Evolutionary conservation across 92 coral and sea anemone species (phyloP), one percentile per base, ranked within the genome.

Genomic region (Bergia sp.): DNA sequence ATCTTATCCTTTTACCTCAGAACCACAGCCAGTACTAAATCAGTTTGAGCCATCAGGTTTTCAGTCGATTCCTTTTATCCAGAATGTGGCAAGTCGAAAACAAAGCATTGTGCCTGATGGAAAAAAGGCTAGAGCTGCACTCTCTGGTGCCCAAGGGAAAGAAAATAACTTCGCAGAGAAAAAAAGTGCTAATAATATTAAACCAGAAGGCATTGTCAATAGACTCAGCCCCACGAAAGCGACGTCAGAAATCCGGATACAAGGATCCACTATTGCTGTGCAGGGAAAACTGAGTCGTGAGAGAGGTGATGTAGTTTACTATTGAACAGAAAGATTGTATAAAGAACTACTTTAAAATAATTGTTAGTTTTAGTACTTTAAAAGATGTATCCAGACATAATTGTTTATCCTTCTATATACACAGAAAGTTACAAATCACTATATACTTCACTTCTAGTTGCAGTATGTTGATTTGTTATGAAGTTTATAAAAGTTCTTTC

Each of bases 181-280:
- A 11, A 74, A 74, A 4, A 74, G 11, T 43, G 41, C 1, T 4
- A 45, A 66, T 16, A 79, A 47, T 20, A 89, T 92, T 8, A 94
- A 81, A 87, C 89, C 93, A 1, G 92, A 82, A 43, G 95, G 92
- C 47, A 66, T 82, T 42, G 84, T 84, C 39, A 82, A n/a, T 66
- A 92, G 66, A 45, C 92, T 92, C 29, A 88, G 90, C 75, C 95
- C 95, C 1, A 92, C 95, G 23, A 91, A 88, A 49, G 55, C 94
- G 9, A 81, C 90, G 7, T 93, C 93, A 42, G 64, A 83, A 47
- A 89, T 85, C 55, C 40, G 79, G 74, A 42, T 57, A 0, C 40
- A 37, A 76, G 76, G 41, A 21, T 13, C 73, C 13, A n/a, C 23
- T 5, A n/a, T 16, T 37, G 78, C 79, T 76, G 53, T 55, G n/a